A percentile compares a stretch with the other conserved stretches of the same genome.
Conservation (phyloP, 2,797 vertebrate genomes). For the Gallinago solitaria region DNA sequence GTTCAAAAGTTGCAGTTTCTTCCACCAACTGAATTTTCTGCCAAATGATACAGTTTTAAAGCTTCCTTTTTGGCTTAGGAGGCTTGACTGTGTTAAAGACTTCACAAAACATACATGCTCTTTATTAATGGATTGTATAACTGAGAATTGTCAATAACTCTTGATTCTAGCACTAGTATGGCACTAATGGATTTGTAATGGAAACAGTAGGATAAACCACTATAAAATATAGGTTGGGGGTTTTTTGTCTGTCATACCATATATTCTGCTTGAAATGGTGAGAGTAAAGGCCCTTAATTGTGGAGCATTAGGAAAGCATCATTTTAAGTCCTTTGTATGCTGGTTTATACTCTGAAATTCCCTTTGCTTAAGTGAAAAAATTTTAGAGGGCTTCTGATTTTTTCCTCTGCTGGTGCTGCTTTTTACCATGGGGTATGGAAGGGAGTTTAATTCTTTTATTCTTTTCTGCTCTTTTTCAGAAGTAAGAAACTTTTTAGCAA, state of each 20-base stretch:
- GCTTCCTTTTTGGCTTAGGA: background rate
- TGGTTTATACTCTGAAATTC: background rate
- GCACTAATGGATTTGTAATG: background rate
- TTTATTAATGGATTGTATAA: background rate
- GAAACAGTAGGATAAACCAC: background rate
- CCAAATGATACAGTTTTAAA: background rate
- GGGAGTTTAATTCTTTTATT: background rate
- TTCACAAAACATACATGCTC: background rate
- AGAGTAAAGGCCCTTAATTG: background rate
- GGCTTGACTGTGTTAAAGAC: background rate
- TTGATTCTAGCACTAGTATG: background rate
- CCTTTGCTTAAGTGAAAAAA: background rate
- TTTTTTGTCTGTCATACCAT: background rate
- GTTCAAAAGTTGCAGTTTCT: background rate
- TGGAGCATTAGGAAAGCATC: background rate
- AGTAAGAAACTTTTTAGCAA: constrained; percentile 97
- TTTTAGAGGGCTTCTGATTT: background rate
- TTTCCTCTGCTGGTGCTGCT: background rate
- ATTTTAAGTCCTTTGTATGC: background rate
- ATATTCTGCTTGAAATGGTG: background rate
- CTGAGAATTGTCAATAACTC: background rate
- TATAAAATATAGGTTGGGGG: background rate
- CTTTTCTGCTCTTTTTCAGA: constrained; percentile 79
- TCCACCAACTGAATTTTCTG: background rate
- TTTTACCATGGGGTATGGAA: background rate